Evolutionary conservation across 2,888 invertebrate species (phyloP).

Genomic region (Tuberolachnus salignus): DNA sequence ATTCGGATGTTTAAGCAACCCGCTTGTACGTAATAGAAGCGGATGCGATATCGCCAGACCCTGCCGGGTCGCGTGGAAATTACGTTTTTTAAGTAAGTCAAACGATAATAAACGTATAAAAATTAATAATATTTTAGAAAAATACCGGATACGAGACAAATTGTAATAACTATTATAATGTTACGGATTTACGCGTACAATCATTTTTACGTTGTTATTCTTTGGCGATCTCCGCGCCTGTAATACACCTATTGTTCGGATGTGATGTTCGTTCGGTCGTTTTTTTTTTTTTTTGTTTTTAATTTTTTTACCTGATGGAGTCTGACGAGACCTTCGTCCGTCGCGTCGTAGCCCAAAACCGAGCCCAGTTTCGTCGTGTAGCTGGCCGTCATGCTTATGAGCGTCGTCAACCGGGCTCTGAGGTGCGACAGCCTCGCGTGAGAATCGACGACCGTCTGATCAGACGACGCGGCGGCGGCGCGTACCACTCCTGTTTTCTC

Average conservation of each 20-base stretch:
- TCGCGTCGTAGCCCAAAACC: constrained; percentile 71
- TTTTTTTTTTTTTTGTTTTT: background rate
- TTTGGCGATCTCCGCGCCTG: no score
- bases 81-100: background rate
- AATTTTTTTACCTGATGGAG: constrained; percentile 26
- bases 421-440: constrained; percentile 74
- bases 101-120: no score
- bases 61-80: background rate
- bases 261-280: no score
- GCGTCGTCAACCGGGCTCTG: constrained; percentile 71
- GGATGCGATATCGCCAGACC: background rate
- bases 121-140: no score
- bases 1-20: no score
- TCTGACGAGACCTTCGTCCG: constrained; percentile 15
- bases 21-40: background rate
- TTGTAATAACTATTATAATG: no score
- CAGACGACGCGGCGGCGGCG: constrained; percentile 26
- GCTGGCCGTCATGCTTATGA: constrained; percentile 81
- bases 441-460: constrained; percentile 60
- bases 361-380: constrained; percentile 82
- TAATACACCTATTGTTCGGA: no score
- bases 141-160: no score
- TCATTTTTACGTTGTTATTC: background rate
- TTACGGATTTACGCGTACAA: background rate
- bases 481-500: constrained; percentile 61